A percentile compares a stretch with the other conserved stretches of the same genome.
phyloP scores from a whole-genome alignment of 2,888 invertebrate species.

The Meta bourneti region DNA sequence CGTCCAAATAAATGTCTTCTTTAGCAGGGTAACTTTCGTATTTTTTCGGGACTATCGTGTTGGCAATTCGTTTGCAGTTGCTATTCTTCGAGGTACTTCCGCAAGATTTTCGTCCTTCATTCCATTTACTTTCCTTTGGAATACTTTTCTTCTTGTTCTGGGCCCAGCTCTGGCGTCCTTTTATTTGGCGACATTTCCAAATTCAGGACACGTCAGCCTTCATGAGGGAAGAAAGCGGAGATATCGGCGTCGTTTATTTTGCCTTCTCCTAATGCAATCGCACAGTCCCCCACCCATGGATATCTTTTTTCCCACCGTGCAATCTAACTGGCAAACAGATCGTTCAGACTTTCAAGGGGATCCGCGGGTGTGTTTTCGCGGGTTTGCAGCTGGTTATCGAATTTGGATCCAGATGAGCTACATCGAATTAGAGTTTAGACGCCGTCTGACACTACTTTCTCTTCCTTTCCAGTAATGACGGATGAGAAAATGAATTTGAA shows the following conservation, averaged over 20 bases:
- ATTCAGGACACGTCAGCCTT: conserved; percentile 73
- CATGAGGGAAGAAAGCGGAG: conserved; percentile 64
- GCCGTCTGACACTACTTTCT: neutral
- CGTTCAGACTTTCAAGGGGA: conserved; percentile 48
- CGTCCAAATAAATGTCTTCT: conserved; percentile 70
- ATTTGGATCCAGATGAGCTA: conserved; percentile 51
- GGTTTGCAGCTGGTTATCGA: conserved; percentile 52
- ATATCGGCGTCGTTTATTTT: conserved; percentile 73
- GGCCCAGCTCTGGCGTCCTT: conserved; percentile 52
- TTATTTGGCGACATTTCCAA: conserved; percentile 75
- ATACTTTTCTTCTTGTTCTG: conserved; percentile 70
- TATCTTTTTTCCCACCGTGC: conserved; percentile 20
- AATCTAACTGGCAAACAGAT: conserved; percentile 72
- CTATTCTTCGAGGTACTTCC: conserved; percentile 72
- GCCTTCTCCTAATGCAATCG: conserved; percentile 70
- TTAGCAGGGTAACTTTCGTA: conserved; percentile 28
- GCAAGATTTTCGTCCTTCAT: conserved; percentile 70
- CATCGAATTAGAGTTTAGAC: conserved; percentile 18
- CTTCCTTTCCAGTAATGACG: no score
- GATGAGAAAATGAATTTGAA: no score
- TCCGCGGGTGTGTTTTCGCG: conserved; percentile 22
- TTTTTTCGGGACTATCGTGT: conserved; percentile 40
- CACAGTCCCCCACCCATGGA: conserved; percentile 31
- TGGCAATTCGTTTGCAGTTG: conserved; percentile 67
- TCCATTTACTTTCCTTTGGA: conserved; percentile 72